These are phyloP conservation scores for Arnoldichthys spilopterus DNA, from an alignment of 2,797 vertebrate species.

Conservation along the genomic window DNA sequence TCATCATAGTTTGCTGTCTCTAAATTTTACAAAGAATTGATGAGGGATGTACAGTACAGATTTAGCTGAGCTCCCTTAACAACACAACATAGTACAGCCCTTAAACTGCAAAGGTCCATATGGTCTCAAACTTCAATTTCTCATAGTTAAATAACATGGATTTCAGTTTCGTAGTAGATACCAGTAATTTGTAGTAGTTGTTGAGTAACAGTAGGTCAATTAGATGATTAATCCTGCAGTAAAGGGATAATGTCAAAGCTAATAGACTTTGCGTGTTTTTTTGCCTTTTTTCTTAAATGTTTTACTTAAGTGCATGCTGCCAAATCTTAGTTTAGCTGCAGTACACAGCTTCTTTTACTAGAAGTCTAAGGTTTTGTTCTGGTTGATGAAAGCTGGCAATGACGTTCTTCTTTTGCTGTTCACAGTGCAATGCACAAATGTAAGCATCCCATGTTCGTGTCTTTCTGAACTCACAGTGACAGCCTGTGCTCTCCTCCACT, in stretches of 20 bases:
- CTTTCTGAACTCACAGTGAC: slow-evolving; percentile 8
- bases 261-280: no score
- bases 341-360: not conserved
- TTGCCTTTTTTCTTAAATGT: no score
- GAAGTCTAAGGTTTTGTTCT: not conserved
- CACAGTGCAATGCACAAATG: not conserved
- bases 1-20: slow-evolving; percentile 28
- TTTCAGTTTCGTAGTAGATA: no score
- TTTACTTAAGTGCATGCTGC: no score
- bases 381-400: not conserved
- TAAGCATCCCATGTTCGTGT: no score
- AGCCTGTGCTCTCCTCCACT: slow-evolving; percentile 38
- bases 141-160: no score
- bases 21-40: not conserved
- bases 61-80: not conserved
- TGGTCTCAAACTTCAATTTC: no score
- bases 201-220: no score
- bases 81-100: not conserved
- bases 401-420: not conserved
- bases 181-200: no score
- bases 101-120: not conserved
- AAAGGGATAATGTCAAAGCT: no score
- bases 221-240: no score
- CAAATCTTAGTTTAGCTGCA: no score
- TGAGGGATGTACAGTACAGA: not conserved